Conservation (phyloP, 2,888 invertebrate genomes). For the Catocala sponsa region DNA sequence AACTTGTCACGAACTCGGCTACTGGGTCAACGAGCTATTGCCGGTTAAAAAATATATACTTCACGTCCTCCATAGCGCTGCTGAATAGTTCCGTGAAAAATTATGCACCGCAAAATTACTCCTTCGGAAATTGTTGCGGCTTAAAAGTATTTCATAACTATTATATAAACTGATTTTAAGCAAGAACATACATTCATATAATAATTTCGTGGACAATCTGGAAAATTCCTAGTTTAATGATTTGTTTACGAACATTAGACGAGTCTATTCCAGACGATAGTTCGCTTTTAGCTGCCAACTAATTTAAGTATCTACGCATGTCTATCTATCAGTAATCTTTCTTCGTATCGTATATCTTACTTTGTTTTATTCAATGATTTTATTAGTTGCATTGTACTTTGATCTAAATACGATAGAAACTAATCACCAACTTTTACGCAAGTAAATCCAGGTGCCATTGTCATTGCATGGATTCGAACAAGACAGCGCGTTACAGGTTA, state of each 20-base stretch:
- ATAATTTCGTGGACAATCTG: background rate
- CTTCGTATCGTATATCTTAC: background rate
- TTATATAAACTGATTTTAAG: no score
- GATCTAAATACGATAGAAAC: background rate
- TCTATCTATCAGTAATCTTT: background rate
- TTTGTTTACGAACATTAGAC: conserved; percentile 6
- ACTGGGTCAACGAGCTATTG: conserved; percentile 78
- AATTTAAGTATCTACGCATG: conserved; percentile 8
- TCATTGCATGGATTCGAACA: no score
- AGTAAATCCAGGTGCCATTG: no score
- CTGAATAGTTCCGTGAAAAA: conserved; percentile 31
- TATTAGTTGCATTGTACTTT: background rate
- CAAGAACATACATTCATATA: no score
- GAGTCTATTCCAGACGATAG: background rate
- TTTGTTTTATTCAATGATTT: background rate
- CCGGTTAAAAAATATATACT: conserved; percentile 51
- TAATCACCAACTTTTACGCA: no score
- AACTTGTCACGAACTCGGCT: conserved; percentile 78
- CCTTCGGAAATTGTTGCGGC: background rate
- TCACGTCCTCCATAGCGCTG: conserved; percentile 26
- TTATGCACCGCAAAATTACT: background rate
- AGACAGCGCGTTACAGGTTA: no score
- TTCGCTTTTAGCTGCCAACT: conserved; percentile 5
- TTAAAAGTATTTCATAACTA: no score
- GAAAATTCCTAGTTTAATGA: conserved; percentile 11